Evolutionary conservation across 2,888 invertebrate species (phyloP), one percentile per base, ranked within the genome.

Genomic region (Epistrophe eligans): DNA sequence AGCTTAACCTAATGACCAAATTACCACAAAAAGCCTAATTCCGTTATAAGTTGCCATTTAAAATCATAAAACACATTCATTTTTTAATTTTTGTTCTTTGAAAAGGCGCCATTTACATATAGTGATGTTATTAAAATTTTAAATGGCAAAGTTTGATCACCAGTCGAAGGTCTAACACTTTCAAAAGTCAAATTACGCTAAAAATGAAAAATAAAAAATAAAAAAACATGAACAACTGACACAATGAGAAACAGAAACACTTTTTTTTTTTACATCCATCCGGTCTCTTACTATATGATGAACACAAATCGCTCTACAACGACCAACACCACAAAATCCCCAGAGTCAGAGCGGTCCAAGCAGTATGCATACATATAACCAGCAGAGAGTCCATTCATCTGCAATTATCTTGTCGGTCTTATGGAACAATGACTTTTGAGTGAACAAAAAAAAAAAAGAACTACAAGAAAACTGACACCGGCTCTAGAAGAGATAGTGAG

Each of bases 401-500:
- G 82, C 87, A 87, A 87, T 87, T 87, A 87, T 83, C 83, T 87
- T 76, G 87, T 72, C 79, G 83, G 79, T 87, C 79, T 83, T 79
- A 87, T 87, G 87, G 87, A 87, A 87, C 87, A 76, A 87, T 79
- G 87, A 83, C 83, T 87, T 76, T 79, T 60, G 28, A 77, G 76
- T 60, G 43, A 77, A 35, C 13, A 60, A 64, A 40, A 35, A 76
- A 72, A 70, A 38, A 17, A 72, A 70, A 38, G 13, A 24, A 38
- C 24, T n/a, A 58, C 28, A 72, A 72, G 58, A 67, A 62, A 58
- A 71, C 82, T 62, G 79, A 74, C 82, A 82, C 79, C 79, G 73
- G 79, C 82, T 66, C 32, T 28, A 52, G 24, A 32, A 35, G 79
- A 17, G 67, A 52, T 71, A 76, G 55, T 87, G 87, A 87, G 64